Conservation (phyloP, 2,888 invertebrate genomes). For the Stramonita haemastoma region DNA sequence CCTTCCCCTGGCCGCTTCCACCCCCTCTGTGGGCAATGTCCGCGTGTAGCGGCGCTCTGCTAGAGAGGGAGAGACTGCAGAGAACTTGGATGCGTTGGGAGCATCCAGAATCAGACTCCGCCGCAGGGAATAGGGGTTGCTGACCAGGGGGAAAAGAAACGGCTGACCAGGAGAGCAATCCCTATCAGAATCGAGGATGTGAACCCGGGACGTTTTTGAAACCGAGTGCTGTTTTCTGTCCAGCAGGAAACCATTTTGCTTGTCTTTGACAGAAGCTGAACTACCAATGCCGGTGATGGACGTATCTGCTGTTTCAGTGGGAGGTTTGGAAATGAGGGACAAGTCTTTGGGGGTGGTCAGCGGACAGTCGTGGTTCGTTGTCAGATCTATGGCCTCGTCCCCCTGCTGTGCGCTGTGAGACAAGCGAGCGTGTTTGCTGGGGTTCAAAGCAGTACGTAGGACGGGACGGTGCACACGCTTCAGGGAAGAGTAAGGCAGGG, state of each 20-base stretch:
- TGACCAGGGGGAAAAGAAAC: not conserved
- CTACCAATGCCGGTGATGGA: not conserved
- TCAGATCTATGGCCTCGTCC: not conserved
- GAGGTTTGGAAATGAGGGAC: not conserved
- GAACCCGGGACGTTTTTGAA: not conserved
- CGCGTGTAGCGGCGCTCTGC: conserved; percentile 65
- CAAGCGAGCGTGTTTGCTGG: not conserved
- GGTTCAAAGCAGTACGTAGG: not conserved
- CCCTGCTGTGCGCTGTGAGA: not conserved
- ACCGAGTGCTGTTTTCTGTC: not conserved
- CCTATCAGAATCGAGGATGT: not conserved
- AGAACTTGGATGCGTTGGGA: conserved; percentile 61
- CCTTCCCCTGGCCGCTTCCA: conserved; percentile 64
- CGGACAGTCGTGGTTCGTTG: not conserved
- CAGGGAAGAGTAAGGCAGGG: not conserved
- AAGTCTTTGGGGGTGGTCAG: not conserved
- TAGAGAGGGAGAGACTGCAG: conserved; percentile 60
- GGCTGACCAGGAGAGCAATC: not conserved
- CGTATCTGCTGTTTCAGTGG: not conserved
- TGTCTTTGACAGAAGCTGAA: not conserved
- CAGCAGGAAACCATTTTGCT: not conserved
- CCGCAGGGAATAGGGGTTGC: not conserved
- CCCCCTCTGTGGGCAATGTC: conserved; percentile 61
- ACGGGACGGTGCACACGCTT: not conserved
- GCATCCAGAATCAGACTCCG: not conserved